Evolutionary conservation across 2,113 vertebrate genomes (phyloP).

Genomic region (Rhabdomys dilectus): DNA sequence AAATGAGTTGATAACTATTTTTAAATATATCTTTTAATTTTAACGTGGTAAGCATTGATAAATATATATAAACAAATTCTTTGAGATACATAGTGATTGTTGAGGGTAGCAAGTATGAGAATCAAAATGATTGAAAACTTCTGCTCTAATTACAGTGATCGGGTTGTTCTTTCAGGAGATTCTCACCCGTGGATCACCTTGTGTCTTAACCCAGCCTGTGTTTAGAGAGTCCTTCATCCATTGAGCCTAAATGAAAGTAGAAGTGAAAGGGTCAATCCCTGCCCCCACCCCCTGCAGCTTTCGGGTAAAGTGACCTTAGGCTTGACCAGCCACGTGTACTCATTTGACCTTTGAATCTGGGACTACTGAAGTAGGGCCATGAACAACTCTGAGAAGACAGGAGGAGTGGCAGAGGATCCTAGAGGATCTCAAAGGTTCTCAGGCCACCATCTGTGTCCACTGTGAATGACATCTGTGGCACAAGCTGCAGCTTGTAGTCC

Average conservation of each 20-base stretch:
- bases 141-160: neutral
- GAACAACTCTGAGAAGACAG: neutral
- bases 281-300: neutral
- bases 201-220: neutral
- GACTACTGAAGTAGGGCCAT: neutral
- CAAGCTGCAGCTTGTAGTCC: neutral
- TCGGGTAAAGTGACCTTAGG: neutral
- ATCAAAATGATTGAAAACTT: neutral
- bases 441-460: too few species aligned
- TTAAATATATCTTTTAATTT: neutral
- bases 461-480: too few species aligned
- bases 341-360: neutral
- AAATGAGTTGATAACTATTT: conserved; percentile 11
- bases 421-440: neutral
- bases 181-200: neutral
- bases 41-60: neutral
- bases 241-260: neutral
- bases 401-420: neutral
- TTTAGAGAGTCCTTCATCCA: neutral
- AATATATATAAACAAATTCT: neutral
- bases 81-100: neutral
- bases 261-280: neutral
- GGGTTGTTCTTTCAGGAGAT: neutral
- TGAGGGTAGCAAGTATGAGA: neutral
- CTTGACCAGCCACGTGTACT: neutral